These are phyloP conservation scores for Drosophila suboccidentalis DNA, from an alignment of 2,888 invertebrate genomes.

Conservation along the genomic window DNA sequence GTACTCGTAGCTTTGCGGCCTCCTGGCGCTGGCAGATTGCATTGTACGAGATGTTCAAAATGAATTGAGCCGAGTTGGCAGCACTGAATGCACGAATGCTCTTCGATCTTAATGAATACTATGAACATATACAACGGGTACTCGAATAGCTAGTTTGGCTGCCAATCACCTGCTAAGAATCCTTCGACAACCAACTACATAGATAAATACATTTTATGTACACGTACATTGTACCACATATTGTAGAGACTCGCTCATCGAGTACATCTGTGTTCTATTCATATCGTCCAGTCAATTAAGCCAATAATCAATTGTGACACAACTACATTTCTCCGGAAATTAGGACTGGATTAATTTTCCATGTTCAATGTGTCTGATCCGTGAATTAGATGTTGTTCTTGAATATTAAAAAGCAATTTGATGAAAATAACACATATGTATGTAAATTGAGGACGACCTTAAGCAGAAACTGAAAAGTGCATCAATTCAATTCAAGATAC, in stretches of 20 bases:
- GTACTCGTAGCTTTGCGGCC: constrained; percentile 31
- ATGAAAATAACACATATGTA: background rate
- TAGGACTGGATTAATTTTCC: constrained; percentile 16
- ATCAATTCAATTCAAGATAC: background rate
- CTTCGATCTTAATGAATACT: constrained; percentile 28
- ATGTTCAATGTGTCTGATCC: background rate
- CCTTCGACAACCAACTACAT: constrained; percentile 1
- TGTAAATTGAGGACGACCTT: background rate
- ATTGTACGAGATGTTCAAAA: constrained; percentile 1
- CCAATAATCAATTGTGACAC: constrained; percentile 32
- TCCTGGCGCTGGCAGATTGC: constrained; percentile 29
- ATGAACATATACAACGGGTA: background rate
- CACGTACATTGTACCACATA: no score
- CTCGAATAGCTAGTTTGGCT: constrained; percentile 2
- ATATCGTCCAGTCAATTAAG: constrained; percentile 34
- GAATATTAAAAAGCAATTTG: background rate
- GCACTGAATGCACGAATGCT: constrained; percentile 40
- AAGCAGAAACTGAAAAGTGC: background rate
- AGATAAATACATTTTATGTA: background rate
- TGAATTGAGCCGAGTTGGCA: constrained; percentile 25
- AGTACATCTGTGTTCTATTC: background rate
- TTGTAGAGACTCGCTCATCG: no score
- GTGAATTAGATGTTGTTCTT: no score
- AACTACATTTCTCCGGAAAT: constrained; percentile 25
- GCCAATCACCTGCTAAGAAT: constrained; percentile 28